Base-by-base conservation (phyloP, 2,113 vertebrate genomes). In the Capreolus pygargus region DNA sequence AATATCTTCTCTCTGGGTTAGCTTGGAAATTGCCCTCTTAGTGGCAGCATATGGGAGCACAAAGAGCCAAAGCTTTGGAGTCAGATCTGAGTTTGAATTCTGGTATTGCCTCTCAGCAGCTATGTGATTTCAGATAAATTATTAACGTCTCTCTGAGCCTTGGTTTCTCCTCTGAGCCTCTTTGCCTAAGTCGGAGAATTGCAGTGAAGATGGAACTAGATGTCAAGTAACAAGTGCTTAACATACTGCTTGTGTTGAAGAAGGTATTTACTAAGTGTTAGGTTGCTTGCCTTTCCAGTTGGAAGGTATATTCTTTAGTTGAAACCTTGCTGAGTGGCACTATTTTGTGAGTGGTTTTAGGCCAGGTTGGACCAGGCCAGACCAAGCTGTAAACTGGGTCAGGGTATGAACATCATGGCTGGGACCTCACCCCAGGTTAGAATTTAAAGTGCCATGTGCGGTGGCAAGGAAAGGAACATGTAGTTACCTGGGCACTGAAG, bases 1-100 rank as follows among this genome's bases (percentile, higher is more conserved):
- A 54, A 70, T 90, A 92, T 94, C 50, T 82, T 30, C 43, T 94
- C 55, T 60, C 33, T 82, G 88, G 55, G 25, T 85, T 86, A 47
- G 7, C 57, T 96, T 78, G 84, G 47, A 95, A 86, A 70, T 87
- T 84, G 52, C 27, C 21, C 27, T 90, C 25, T 54, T 45, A 21
- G 55, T 52, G 36, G 60, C 39, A 97, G 50, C 39, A 10, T 55
- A 5, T 91, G 57, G 45, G 52, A 90, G n/a, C 30, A 17, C 57
- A 85, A 93, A 81, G 78, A 91, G n/a, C 47, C 36, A 58, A 47
- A 45, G 54, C 28, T 96, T 95, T 93, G 21, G 55, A 91, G 60
- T 84, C 55, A 91, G 55, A 47, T 89, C 10, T 89, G 81, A 1
- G n/a, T 96, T 92, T 95, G 43, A 95, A 76, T 95, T 96, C 86